These are phyloP conservation scores for Diadumene lineata DNA, from an alignment of 92 coral and sea anemone genomes.

Conservation along the genomic window DNA sequence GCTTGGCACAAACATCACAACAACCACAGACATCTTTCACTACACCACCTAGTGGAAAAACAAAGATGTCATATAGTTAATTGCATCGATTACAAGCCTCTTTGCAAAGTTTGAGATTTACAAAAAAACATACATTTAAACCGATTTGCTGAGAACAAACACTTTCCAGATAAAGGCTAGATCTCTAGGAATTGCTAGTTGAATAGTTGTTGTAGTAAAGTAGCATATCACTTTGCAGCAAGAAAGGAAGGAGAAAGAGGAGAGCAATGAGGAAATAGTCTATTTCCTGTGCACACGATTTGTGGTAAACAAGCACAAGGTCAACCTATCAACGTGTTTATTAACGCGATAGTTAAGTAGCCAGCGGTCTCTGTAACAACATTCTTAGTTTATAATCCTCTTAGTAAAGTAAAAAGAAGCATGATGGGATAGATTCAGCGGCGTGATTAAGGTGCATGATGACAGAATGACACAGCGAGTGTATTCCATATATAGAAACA, in stretches of 20 bases:
- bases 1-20: slow-evolving; percentile 71
- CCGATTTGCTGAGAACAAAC: too few relatives aligned
- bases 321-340: not conserved
- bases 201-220: too few relatives aligned
- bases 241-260: not conserved
- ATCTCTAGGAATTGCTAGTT: too few relatives aligned
- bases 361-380: not conserved
- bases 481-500: not conserved
- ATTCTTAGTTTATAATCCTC: not conserved
- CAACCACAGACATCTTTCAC: slow-evolving; percentile 56
- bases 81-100: too few relatives aligned
- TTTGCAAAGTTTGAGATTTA: too few relatives aligned
- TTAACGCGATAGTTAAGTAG: not conserved
- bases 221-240: too few relatives aligned
- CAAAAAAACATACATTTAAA: too few relatives aligned
- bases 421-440: not conserved
- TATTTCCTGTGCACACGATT: not conserved
- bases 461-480: not conserved
- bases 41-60: slow-evolving; percentile 35
- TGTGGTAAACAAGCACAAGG: not conserved
- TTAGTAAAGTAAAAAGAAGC: not conserved
- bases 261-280: not conserved
- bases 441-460: not conserved
- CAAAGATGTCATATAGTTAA: not conserved
- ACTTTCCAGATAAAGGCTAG: too few relatives aligned